A percentile compares a stretch with the other conserved stretches of the same genome.
Evolutionary conservation across 2,797 vertebrate genomes (phyloP).

Genomic region (Schizopygopsis malacanthus): DNA sequence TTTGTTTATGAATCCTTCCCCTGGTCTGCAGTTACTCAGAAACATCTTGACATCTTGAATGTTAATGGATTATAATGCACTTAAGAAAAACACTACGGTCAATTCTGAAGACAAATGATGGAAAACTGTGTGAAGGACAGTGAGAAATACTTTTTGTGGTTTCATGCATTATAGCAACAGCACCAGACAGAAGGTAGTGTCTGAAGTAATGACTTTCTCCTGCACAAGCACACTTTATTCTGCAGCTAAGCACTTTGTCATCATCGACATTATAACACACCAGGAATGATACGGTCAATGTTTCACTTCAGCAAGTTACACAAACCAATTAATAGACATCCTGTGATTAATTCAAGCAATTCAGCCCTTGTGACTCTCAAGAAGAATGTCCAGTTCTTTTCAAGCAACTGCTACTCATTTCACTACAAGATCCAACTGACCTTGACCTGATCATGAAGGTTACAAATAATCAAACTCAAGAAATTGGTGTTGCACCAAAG

Average conservation of each 20-base stretch:
- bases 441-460: background rate
- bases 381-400: background rate
- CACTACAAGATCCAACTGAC: background rate
- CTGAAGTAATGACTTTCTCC: conserved; percentile 17
- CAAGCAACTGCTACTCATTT: background rate
- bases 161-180: background rate
- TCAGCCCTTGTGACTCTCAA: background rate
- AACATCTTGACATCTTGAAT: background rate
- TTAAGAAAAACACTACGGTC: background rate
- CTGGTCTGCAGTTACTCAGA: background rate
- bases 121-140: background rate
- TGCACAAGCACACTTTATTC: background rate
- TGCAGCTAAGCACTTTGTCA: conserved; percentile 18
- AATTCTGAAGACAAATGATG: background rate
- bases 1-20: conserved; percentile 20
- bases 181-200: background rate
- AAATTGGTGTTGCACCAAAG: background rate
- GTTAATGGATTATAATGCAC: background rate
- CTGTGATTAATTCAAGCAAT: conserved; percentile 19
- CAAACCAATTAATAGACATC: conserved; percentile 9
- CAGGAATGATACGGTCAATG: background rate
- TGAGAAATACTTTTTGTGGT: conserved; percentile 12
- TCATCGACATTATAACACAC: background rate
- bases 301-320: conserved; percentile 4
- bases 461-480: background rate